phyloP scores from a whole-genome alignment of 2,113 vertebrate species.

The Felis chaus region DNA sequence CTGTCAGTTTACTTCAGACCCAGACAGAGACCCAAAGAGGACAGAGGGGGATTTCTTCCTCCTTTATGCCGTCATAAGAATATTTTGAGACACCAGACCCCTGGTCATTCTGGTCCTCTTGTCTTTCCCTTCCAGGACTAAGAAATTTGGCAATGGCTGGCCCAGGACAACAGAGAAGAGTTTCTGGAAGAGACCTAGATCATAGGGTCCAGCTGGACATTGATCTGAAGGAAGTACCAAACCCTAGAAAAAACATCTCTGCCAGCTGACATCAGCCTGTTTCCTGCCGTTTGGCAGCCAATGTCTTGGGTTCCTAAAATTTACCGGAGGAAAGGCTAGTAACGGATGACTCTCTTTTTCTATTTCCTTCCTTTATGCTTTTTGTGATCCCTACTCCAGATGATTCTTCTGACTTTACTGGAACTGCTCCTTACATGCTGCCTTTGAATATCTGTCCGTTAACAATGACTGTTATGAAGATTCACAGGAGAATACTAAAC shows the following conservation, averaged over 20 bases:
- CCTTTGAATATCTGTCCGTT: background rate
- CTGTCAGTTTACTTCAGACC: background rate
- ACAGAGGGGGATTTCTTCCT: too few species aligned
- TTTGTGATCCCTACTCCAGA: too few species aligned
- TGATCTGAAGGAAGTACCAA: background rate
- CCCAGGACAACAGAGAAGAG: accelerated
- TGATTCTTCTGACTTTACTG: background rate
- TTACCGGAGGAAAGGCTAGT: too few species aligned
- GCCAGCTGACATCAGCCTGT: accelerated
- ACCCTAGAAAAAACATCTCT: accelerated
- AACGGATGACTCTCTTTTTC: background rate
- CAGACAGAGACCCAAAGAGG: background rate
- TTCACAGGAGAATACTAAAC: background rate
- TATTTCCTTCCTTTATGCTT: background rate
- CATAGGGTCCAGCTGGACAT: background rate
- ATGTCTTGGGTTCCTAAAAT: background rate
- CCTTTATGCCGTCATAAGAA: accelerated
- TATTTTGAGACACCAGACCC: background rate
- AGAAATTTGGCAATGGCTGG: background rate
- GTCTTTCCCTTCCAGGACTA: background rate
- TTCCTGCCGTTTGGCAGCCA: too few species aligned
- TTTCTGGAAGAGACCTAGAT: background rate
- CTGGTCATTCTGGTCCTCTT: accelerated
- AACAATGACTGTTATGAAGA: background rate
- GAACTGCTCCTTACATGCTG: background rate